Percentiles rank a stretch among this genome's conserved stretches.
Evolutionary conservation across 2,113 vertebrate species (phyloP).

Genomic region (Otolemur garnettii): DNA sequence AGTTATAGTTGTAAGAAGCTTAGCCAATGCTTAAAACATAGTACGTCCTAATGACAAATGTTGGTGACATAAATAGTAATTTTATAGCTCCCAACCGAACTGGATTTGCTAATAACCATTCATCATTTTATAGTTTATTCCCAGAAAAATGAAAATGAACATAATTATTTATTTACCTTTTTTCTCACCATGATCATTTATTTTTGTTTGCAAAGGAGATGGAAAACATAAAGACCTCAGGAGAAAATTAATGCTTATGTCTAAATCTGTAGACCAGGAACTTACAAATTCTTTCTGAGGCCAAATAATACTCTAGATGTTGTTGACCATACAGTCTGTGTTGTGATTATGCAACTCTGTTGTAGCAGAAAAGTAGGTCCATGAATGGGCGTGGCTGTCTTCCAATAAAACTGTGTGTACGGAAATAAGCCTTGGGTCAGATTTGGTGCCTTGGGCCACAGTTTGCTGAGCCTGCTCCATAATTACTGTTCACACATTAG

Average conservation of each 20-base stretch:
- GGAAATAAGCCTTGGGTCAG: not conserved
- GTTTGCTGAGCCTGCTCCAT: not conserved
- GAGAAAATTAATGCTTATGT: not conserved
- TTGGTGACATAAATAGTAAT: constrained; percentile 29
- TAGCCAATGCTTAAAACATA: not conserved
- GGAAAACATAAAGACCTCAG: not conserved
- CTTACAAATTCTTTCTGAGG: not conserved
- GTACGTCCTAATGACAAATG: not conserved
- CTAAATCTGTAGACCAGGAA: not conserved
- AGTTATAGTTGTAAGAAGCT: not conserved
- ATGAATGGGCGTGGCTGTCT: not conserved
- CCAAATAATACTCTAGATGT: not conserved
- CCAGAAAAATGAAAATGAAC: constrained; percentile 22
- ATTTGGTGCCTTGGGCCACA: not conserved
- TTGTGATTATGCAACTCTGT: not conserved
- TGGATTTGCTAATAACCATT: not conserved
- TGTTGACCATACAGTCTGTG: not conserved
- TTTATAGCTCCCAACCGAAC: not conserved
- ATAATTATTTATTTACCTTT: constrained; percentile 27
- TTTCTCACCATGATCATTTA: not conserved
- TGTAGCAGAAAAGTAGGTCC: not conserved
- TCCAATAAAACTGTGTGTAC: not conserved
- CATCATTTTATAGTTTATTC: constrained; percentile 24
- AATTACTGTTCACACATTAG: not conserved
- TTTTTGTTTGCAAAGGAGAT: constrained; percentile 38